Conservation (phyloP, 2,113 vertebrate genomes). For the Sarotherodon lohbergeri region DNA sequence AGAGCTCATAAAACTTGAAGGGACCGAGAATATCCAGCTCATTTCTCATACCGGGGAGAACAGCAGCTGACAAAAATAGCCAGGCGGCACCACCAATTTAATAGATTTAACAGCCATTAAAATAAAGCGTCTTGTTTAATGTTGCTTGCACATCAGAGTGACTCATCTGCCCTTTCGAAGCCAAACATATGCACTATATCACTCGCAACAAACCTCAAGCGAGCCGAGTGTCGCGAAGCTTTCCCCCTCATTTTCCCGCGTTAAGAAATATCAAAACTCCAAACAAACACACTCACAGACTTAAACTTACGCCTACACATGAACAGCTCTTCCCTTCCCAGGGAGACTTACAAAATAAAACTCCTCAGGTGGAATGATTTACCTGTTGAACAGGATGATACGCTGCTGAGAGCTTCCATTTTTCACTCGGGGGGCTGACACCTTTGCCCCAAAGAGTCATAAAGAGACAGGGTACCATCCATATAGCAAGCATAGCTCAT, state of each 20-base stretch:
- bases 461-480: conserved; percentile 23
- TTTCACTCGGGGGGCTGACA: conserved; percentile 35
- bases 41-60: conserved; percentile 15
- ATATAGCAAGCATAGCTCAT: conserved; percentile 40
- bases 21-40: background rate
- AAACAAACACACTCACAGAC: background rate
- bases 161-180: conserved; percentile 8
- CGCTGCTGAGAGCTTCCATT: conserved; percentile 36
- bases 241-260: background rate
- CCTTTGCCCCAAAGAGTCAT: conserved; percentile 39
- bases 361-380: conserved; percentile 59
- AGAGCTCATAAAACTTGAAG: conserved; percentile 32
- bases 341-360: conserved; percentile 36
- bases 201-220: background rate
- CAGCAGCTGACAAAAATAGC: conserved; percentile 39
- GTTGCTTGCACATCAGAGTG: conserved; percentile 28
- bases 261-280: conserved; percentile 8
- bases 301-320: background rate
- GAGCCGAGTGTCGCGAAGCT: background rate
- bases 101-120: conserved; percentile 39
- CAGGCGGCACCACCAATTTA: conserved; percentile 33
- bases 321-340: background rate
- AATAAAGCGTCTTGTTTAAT: conserved; percentile 38
- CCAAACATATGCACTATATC: conserved; percentile 4
- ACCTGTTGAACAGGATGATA: conserved; percentile 45